Conservation (phyloP, 2,888 invertebrate genomes). For the Cataglyphis livida region DNA sequence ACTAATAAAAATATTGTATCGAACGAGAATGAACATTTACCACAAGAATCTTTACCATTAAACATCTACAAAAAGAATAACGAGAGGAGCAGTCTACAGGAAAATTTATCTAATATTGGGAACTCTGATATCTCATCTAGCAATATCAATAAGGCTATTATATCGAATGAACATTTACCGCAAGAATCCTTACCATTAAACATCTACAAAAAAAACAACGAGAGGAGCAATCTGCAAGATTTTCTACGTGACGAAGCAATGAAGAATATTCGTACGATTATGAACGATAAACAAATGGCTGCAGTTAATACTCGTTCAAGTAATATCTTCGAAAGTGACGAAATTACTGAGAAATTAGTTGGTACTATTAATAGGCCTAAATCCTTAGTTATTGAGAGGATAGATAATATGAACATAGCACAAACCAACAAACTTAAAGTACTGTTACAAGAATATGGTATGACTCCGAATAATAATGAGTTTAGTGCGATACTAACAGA, state of each 20-base stretch:
- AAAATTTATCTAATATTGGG: neutral
- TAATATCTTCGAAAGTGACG: conserved; percentile 5
- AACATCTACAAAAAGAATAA: neutral
- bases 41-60: conserved; percentile 22
- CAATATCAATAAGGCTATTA: neutral
- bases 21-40: neutral
- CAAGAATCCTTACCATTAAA: conserved; percentile 27
- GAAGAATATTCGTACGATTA: conserved; percentile 24
- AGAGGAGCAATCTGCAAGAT: conserved; percentile 52
- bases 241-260: conserved; percentile 58
- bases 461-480: conserved; percentile 80
- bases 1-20: neutral
- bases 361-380: conserved; percentile 62
- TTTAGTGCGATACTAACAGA: conserved; percentile 35
- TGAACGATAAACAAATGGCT: neutral
- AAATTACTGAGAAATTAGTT: conserved; percentile 21
- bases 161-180: neutral
- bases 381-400: conserved; percentile 65
- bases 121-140: neutral
- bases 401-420: conserved; percentile 87
- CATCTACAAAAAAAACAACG: conserved; percentile 62
- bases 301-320: neutral
- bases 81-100: too few relatives aligned
- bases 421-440: conserved; percentile 88
- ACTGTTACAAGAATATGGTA: conserved; percentile 88